Conservation (phyloP, 2,113 vertebrate genomes). For the Antennarius striatus region DNA sequence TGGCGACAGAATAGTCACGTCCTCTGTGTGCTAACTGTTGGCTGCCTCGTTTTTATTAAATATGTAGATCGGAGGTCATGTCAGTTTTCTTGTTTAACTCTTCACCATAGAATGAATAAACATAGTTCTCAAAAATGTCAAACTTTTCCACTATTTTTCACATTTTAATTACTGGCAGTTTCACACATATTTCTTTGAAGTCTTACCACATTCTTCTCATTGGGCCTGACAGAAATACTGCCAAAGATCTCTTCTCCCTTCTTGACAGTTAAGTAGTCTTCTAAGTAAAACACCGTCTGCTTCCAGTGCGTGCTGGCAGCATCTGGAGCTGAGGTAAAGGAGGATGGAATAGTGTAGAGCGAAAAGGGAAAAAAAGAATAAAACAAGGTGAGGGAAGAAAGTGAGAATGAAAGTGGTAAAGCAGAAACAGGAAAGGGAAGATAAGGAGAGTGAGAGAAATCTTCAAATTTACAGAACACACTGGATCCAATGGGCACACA, state of each 20-base stretch:
- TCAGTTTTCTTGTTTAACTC: too few relatives aligned
- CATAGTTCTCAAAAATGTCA: too few relatives aligned
- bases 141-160: too few relatives aligned
- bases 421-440: not conserved
- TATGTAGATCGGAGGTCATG: too few relatives aligned
- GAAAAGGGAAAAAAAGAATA: not conserved
- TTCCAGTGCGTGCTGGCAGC: slow-evolving; percentile 98
- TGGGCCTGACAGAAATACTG: slow-evolving; percentile 92
- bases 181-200: not conserved
- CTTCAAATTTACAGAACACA: not conserved
- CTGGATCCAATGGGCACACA: not conserved
- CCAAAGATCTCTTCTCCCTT: slow-evolving; percentile 95
- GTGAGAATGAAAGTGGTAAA: not conserved
- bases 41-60: too few relatives aligned
- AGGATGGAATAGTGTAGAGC: not conserved
- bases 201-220: slow-evolving; percentile 95
- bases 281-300: slow-evolving; percentile 97
- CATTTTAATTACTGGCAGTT: too few relatives aligned
- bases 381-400: not conserved
- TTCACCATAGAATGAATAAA: too few relatives aligned
- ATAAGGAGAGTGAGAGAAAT: not conserved
- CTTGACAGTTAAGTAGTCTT: slow-evolving; percentile 95
- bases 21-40: too few relatives aligned
- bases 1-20: too few relatives aligned
- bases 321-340: slow-evolving; percentile 84